phyloP scores from a whole-genome alignment of 2,888 invertebrate species.

The Neuroscelio doddi region DNA sequence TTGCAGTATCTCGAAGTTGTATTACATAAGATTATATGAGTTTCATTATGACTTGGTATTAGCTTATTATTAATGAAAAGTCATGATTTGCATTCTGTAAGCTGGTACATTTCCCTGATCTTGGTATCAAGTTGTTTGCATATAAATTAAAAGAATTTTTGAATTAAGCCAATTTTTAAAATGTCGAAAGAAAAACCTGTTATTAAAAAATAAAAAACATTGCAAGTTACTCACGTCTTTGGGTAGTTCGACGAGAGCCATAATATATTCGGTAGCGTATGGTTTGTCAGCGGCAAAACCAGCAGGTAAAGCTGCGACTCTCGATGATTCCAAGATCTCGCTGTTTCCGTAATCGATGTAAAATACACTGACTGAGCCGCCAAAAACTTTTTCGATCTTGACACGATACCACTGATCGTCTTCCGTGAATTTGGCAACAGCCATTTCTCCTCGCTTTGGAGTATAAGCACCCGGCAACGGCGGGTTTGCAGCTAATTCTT shows the following conservation, averaged over 20 bases:
- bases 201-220: too few relatives aligned
- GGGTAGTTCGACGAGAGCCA: constrained; percentile 90
- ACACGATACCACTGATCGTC: constrained; percentile 98
- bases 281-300: constrained; percentile 83
- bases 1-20: too few relatives aligned
- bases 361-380: constrained; percentile 84
- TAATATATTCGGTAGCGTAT: constrained; percentile 88
- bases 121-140: too few relatives aligned
- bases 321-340: constrained; percentile 81
- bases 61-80: too few relatives aligned
- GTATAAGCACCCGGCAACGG: constrained; percentile 90
- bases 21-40: too few relatives aligned
- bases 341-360: constrained; percentile 98
- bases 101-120: too few relatives aligned
- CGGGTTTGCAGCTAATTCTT: constrained; percentile 88
- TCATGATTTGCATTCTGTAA: too few relatives aligned
- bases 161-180: too few relatives aligned
- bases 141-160: too few relatives aligned
- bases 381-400: constrained; percentile 86
- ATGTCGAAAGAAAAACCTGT: too few relatives aligned
- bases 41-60: too few relatives aligned
- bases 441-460: constrained; percentile 89
- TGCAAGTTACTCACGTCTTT: constrained; percentile 85
- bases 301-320: constrained; percentile 88
- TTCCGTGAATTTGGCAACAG: constrained; percentile 90